Percentiles rank a stretch among this genome's conserved stretches.
These are phyloP conservation scores for Amblyornis subalaris DNA, from an alignment of 2,113 vertebrate genomes.

Conservation along the genomic window DNA sequence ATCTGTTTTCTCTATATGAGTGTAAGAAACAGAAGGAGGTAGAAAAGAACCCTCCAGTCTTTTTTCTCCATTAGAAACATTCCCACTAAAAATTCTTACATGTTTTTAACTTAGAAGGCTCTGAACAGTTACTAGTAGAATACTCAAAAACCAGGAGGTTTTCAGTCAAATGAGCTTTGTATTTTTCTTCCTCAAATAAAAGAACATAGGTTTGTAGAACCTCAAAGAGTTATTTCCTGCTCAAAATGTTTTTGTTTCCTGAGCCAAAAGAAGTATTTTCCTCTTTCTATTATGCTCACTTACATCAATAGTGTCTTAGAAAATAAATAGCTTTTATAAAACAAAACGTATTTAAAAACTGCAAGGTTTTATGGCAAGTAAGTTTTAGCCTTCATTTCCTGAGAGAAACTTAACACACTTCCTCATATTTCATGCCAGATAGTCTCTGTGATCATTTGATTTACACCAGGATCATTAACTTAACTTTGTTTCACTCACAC, in stretches of 20 bases:
- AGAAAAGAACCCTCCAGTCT: rapidly evolving
- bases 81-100: neutral
- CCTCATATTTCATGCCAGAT: neutral
- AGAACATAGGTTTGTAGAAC: neutral
- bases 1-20: neutral
- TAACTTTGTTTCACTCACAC: neutral
- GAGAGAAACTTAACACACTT: neutral
- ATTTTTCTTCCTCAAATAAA: neutral
- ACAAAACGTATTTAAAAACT: neutral
- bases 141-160: neutral
- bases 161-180: neutral
- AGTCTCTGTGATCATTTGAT: neutral
- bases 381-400: neutral
- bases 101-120: neutral
- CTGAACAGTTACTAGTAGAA: neutral
- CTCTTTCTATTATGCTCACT: neutral
- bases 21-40: neutral
- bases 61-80: neutral
- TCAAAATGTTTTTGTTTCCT: neutral
- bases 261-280: neutral
- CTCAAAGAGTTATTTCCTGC: neutral
- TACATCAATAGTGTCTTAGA: neutral
- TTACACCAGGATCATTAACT: neutral
- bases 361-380: neutral
- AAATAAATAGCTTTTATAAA: neutral